A percentile compares a stretch with the other conserved stretches of the same genome.
These are phyloP conservation scores for Polietes domitor DNA, from an alignment of 2,888 invertebrate genomes.

Conservation along the genomic window DNA sequence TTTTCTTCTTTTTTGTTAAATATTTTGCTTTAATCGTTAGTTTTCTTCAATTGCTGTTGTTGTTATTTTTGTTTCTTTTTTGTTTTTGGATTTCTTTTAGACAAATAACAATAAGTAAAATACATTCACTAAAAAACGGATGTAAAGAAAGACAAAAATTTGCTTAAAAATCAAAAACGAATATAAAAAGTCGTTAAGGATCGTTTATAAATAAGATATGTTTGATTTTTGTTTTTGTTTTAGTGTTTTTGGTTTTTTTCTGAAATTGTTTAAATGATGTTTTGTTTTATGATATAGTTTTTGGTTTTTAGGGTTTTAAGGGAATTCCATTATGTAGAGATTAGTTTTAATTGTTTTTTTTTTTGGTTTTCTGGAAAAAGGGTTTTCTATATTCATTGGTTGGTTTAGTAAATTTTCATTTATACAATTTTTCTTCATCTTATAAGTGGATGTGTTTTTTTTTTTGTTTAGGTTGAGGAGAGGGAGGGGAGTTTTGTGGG, in stretches of 20 bases:
- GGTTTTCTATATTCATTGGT: slow-evolving; percentile 2
- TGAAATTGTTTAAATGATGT: slow-evolving; percentile 41
- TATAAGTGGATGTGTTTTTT: slow-evolving; percentile 17
- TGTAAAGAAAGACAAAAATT: slow-evolving; percentile 43
- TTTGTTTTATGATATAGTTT: slow-evolving; percentile 44
- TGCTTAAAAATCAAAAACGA: slow-evolving; percentile 51
- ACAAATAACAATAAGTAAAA: slow-evolving; percentile 58
- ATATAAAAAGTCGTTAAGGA: slow-evolving; percentile 59
- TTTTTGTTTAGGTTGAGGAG: not conserved
- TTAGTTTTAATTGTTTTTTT: slow-evolving; percentile 47
- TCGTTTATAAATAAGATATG: slow-evolving; percentile 63
- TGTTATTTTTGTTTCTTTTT: slow-evolving; percentile 49
- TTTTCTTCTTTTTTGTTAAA: slow-evolving; percentile 70
- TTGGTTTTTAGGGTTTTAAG: slow-evolving; percentile 19
- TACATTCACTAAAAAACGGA: slow-evolving; percentile 57
- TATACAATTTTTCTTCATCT: slow-evolving; percentile 35
- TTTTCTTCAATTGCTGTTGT: slow-evolving; percentile 53
- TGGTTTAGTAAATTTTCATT: slow-evolving; percentile 24
- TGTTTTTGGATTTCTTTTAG: slow-evolving; percentile 53
- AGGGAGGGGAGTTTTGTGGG: not conserved
- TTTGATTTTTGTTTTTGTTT: slow-evolving; percentile 44
- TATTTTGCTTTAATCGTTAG: slow-evolving; percentile 66
- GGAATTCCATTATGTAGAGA: slow-evolving; percentile 27
- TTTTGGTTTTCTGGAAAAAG: slow-evolving; percentile 36
- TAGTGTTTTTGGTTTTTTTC: slow-evolving; percentile 16